Percentiles rank a stretch among this genome's conserved stretches.
Conservation (phyloP, 92 coral and sea anemone genomes). For the Porites lobata region DNA sequence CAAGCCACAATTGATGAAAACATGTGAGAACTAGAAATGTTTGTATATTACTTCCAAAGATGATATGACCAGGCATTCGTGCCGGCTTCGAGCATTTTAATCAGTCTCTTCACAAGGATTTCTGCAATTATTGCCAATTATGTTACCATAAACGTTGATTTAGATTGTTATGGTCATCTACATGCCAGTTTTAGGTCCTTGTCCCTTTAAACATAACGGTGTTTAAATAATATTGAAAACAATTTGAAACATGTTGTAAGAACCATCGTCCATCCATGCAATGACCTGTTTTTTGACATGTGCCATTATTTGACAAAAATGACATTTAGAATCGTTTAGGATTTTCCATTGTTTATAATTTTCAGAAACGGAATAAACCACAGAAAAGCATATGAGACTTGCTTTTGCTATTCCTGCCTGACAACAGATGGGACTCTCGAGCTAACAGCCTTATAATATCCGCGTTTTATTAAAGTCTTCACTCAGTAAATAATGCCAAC, state of each 20-base stretch:
- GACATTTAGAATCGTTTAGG: constrained; percentile 24
- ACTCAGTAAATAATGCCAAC: too few species aligned
- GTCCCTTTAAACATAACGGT: constrained; percentile 8
- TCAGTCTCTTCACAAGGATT: too few species aligned
- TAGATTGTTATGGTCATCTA: not conserved
- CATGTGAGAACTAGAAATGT: too few species aligned
- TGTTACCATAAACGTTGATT: not conserved
- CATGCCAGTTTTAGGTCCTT: not conserved
- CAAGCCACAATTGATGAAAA: too few species aligned
- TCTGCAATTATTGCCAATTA: not conserved
- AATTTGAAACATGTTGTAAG: not conserved
- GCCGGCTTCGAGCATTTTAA: too few species aligned
- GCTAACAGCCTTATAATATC: too few species aligned
- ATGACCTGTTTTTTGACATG: constrained; percentile 30
- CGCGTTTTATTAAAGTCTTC: too few species aligned
- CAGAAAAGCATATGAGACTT: constrained; percentile 20
- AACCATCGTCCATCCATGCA: not conserved
- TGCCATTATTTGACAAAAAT: constrained; percentile 2
- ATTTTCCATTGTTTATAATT: constrained; percentile 1
- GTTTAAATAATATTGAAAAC: constrained; percentile 21
- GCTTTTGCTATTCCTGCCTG: too few species aligned
- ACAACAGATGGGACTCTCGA: too few species aligned
- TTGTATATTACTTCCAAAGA: too few species aligned
- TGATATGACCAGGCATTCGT: too few species aligned
- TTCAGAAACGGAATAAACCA: not conserved